Conservation (phyloP, 2,888 invertebrate genomes). For the Selenia dentaria region DNA sequence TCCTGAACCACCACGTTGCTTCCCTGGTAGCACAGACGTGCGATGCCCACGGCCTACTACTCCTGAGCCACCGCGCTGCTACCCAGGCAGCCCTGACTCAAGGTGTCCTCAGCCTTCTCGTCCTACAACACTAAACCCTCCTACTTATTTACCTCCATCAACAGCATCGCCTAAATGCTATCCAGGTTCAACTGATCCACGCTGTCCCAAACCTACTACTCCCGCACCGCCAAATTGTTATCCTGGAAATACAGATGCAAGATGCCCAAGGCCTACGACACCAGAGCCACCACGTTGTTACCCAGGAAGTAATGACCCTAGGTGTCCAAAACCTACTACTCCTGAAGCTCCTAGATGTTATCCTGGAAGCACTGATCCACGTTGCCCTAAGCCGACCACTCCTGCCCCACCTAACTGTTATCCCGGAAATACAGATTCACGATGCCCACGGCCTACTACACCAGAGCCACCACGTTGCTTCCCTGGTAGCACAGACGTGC, state of each 20-base stretch:
- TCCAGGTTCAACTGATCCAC: conserved; percentile 50
- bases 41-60: conserved; percentile 45
- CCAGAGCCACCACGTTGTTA: conserved; percentile 36
- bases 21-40: conserved; percentile 37
- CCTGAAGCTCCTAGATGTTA: conserved; percentile 51
- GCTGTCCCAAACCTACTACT: conserved; percentile 40
- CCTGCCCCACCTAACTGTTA: conserved; percentile 46
- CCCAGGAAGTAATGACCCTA: conserved; percentile 46
- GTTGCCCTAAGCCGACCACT: conserved; percentile 50
- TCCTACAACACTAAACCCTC: too few relatives aligned
- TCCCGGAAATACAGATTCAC: conserved; percentile 51
- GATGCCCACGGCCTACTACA: conserved; percentile 42
- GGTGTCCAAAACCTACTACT: conserved; percentile 52
- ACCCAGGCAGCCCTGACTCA: conserved; percentile 43
- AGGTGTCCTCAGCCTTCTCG: conserved; percentile 37
- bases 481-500: conserved; percentile 37
- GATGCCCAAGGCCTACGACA: conserved; percentile 40
- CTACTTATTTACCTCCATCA: conserved; percentile 19
- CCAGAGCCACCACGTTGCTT: conserved; percentile 20
- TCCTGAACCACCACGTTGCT: conserved; percentile 20
- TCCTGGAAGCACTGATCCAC: conserved; percentile 52
- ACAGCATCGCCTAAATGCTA: conserved; percentile 37
- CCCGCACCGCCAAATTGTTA: conserved; percentile 41
- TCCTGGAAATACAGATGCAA: conserved; percentile 52
- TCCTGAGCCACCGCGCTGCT: conserved; percentile 35